These are phyloP conservation scores for Heliconius ismenius DNA, from an alignment of 2,888 invertebrate genomes.

Conservation along the genomic window DNA sequence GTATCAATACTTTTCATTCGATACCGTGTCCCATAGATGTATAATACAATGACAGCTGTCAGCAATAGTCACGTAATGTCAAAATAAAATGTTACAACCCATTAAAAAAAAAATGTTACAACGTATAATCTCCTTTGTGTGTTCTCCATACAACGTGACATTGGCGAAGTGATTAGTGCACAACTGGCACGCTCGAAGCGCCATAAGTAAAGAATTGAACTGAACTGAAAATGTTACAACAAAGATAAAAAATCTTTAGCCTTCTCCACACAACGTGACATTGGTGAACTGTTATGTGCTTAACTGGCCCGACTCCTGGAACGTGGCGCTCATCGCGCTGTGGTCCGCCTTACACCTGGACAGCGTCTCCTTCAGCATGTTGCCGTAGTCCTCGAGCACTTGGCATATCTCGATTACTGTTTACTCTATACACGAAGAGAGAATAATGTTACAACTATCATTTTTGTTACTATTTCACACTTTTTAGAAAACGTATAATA, in stretches of 20 bases:
- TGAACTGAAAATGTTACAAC: too few species aligned
- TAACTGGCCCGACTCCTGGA: too few species aligned
- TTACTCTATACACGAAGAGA: slow-evolving; percentile 45
- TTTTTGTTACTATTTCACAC: background rate
- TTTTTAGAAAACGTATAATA: background rate
- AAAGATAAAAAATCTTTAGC: too few species aligned
- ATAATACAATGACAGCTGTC: background rate
- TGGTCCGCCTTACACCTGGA: slow-evolving; percentile 61
- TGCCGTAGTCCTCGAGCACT: slow-evolving; percentile 59
- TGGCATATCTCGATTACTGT: slow-evolving; percentile 62
- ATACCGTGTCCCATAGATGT: background rate
- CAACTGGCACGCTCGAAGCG: too few species aligned
- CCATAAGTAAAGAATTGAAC: too few species aligned
- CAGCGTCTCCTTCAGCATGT: slow-evolving; percentile 58
- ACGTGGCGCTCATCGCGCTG: slow-evolving; percentile 47
- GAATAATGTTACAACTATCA: background rate
- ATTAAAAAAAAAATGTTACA: too few species aligned
- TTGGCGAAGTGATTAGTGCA: too few species aligned
- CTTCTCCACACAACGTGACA: too few species aligned
- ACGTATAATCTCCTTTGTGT: too few species aligned
- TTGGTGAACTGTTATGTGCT: too few species aligned
- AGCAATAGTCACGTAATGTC: background rate
- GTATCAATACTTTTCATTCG: too few species aligned
- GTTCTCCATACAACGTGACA: too few species aligned
- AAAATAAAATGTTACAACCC: background rate